These are phyloP conservation scores for Holocentrus rufus DNA, from an alignment of 2,797 vertebrate species.

Conservation along the genomic window DNA sequence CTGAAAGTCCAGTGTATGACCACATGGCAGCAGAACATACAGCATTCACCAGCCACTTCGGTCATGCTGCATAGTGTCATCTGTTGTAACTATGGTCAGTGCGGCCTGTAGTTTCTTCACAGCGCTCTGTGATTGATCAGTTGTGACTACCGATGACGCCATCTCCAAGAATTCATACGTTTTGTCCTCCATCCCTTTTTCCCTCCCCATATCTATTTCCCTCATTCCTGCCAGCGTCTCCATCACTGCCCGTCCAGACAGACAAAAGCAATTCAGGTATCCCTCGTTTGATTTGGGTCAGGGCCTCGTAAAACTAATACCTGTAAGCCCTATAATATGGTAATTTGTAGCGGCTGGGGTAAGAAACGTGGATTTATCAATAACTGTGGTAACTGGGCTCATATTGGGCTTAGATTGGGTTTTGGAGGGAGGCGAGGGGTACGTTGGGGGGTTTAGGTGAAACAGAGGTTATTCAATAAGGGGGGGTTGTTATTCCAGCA, in stretches of 20 bases:
- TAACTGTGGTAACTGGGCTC: conserved; percentile 59
- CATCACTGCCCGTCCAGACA: conserved; percentile 62
- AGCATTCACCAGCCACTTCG: not conserved
- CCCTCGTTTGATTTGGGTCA: conserved; percentile 72
- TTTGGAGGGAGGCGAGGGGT: conserved; percentile 67
- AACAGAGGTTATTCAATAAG: conserved; percentile 79
- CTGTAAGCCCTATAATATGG: conserved; percentile 81
- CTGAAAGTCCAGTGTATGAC: no score
- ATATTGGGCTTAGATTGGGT: conserved; percentile 72
- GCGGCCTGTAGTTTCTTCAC: not conserved
- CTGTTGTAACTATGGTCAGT: not conserved
- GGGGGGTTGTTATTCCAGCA: conserved; percentile 80
- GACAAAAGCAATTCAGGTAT: conserved; percentile 67
- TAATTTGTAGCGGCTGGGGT: conserved; percentile 82
- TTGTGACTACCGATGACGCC: conserved; percentile 71
- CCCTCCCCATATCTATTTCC: conserved; percentile 51
- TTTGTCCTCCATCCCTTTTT: conserved; percentile 31
- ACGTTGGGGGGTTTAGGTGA: conserved; percentile 68
- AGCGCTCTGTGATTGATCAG: conserved; percentile 67
- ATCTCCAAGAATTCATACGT: conserved; percentile 34
- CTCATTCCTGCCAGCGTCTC: conserved; percentile 63
- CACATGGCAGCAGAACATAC: not conserved
- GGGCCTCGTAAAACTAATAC: conserved; percentile 78
- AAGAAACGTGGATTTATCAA: conserved; percentile 79
- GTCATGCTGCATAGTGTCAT: not conserved